Conservation (phyloP, 2,113 vertebrate species). For the Mirza zaza region DNA sequence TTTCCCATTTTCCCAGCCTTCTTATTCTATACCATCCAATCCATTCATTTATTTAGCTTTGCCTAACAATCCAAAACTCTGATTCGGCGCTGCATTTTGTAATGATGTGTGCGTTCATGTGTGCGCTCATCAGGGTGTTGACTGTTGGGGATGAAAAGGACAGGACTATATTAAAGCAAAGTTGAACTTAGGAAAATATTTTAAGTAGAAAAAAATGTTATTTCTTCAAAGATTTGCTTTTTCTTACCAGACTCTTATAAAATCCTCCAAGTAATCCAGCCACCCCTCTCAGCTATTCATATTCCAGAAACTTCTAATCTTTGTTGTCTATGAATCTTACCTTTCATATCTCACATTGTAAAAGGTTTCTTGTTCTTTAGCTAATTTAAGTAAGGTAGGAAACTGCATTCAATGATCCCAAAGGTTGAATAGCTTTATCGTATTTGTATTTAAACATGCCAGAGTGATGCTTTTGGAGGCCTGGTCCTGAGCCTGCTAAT, state of each 20-base stretch:
- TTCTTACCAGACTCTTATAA: neutral
- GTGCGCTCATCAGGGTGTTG: neutral
- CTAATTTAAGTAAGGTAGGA: neutral
- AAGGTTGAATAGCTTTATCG: neutral
- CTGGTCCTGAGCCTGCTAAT: neutral
- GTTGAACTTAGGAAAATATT: neutral
- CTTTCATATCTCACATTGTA: neutral
- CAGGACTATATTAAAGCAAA: neutral
- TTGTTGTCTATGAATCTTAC: neutral
- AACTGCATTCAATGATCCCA: neutral
- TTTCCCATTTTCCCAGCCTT: neutral
- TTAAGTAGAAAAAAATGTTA: neutral
- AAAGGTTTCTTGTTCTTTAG: neutral
- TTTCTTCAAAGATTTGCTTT: neutral
- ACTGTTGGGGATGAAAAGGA: fast-evolving
- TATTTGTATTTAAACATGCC: neutral
- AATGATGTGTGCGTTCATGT: neutral
- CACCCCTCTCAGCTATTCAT: neutral
- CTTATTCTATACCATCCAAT: neutral
- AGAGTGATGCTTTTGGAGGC: neutral
- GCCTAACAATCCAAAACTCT: neutral
- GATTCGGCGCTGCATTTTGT: neutral
- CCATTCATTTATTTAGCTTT: neutral
- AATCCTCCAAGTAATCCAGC: neutral
- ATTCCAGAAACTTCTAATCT: neutral